Evolutionary conservation across 2,113 vertebrate species (phyloP).

Genomic region (Passer domesticus): DNA sequence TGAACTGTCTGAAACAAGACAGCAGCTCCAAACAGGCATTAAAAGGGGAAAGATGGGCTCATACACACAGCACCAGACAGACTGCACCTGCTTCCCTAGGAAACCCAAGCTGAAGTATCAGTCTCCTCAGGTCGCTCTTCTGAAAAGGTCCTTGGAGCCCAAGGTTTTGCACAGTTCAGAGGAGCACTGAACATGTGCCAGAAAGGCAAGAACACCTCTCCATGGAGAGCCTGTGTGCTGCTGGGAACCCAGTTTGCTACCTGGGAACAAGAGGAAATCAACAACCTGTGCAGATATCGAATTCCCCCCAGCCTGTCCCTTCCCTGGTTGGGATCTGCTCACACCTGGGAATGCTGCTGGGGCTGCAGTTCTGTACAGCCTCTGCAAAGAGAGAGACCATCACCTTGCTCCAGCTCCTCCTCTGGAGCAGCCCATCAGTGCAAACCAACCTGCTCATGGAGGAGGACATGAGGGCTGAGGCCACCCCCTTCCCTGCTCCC

Average conservation of each 20-base stretch:
- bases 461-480: background rate
- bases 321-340: background rate
- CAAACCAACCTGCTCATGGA: background rate
- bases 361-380: background rate
- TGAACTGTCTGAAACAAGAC: background rate
- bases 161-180: background rate
- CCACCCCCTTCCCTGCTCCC: background rate
- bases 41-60: background rate
- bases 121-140: background rate
- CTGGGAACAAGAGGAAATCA: background rate
- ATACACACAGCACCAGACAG: background rate
- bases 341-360: rapidly evolving
- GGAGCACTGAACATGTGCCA: background rate
- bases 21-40: background rate
- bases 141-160: background rate
- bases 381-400: background rate
- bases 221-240: background rate
- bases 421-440: background rate
- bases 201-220: background rate
- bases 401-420: background rate
- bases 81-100: background rate
- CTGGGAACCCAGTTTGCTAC: background rate
- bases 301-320: background rate
- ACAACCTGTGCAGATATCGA: background rate
- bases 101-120: background rate